A percentile compares a stretch with the other conserved stretches of the same genome.
phyloP scores from a whole-genome alignment of 53 echinoderm and acorn worm species.

The Crossaster papposus region DNA sequence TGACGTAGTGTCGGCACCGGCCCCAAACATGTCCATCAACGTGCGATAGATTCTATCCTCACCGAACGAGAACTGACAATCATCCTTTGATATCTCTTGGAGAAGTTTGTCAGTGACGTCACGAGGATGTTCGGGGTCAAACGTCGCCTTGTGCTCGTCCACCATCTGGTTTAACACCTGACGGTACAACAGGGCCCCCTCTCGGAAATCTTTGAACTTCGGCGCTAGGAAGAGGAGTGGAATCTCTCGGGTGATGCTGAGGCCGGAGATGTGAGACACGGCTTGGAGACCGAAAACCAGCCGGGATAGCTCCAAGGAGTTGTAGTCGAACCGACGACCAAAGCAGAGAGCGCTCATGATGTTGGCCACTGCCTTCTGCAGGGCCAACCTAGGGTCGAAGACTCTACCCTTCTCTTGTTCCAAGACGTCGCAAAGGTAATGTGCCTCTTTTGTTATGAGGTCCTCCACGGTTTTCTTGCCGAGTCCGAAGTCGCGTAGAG shows the following conservation, averaged over 20 bases:
- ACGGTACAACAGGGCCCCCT: neutral
- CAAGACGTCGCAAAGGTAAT: neutral
- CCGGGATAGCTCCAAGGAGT: constrained; percentile 9
- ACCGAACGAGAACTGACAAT: constrained; percentile 31
- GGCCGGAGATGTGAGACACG: constrained; percentile 42
- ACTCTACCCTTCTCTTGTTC: neutral
- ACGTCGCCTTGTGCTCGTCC: constrained; percentile 17
- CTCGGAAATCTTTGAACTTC: constrained; percentile 23
- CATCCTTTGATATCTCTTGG: constrained; percentile 24
- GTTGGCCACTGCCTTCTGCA: constrained; percentile 54
- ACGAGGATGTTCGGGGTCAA: constrained; percentile 31
- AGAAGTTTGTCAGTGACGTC: constrained; percentile 44
- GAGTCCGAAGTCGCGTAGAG: constrained; percentile 41
- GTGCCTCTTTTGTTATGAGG: constrained; percentile 5
- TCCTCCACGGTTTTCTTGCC: constrained; percentile 21
- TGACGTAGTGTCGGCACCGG: constrained; percentile 46
- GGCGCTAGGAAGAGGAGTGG: constrained; percentile 51
- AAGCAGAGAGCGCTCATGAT: constrained; percentile 57
- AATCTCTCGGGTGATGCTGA: constrained; percentile 30
- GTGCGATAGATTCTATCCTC: constrained; percentile 40
- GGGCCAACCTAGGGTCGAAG: constrained; percentile 40
- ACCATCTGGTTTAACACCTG: constrained; percentile 23
- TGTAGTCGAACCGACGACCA: constrained; percentile 51
- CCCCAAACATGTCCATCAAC: constrained; percentile 47
- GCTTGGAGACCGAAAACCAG: constrained; percentile 23